Evolutionary conservation across 2,113 vertebrate species (phyloP).

Genomic region (Aspidoscelis tigris): DNA sequence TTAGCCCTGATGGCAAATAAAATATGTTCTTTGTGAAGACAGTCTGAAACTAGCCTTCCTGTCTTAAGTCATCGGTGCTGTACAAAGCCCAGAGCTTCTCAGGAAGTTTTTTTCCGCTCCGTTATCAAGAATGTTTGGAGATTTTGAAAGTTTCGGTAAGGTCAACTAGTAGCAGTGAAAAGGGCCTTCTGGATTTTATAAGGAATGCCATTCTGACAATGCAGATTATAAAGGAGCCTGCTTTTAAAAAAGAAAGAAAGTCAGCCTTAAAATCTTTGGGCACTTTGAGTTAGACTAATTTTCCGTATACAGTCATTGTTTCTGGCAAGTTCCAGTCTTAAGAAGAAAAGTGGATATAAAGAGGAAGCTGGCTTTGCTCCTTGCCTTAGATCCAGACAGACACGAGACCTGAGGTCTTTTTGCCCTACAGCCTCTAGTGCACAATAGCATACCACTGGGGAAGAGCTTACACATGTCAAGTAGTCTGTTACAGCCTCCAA

Average conservation of each 20-base stretch:
- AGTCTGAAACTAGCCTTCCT: fast-evolving
- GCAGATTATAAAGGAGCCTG: not conserved
- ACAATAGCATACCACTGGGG: too few relatives aligned
- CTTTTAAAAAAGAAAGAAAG: constrained; percentile 27
- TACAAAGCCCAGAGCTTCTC: not conserved
- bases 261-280: constrained; percentile 49
- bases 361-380: too few relatives aligned
- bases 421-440: too few relatives aligned
- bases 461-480: too few relatives aligned
- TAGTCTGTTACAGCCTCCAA: too few relatives aligned
- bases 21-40: not conserved
- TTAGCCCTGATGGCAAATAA: constrained; percentile 18
- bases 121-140: fast-evolving
- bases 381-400: too few relatives aligned
- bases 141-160: not conserved
- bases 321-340: too few relatives aligned
- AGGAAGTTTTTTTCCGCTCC: not conserved
- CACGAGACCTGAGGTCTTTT: too few relatives aligned
- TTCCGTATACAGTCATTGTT: not conserved
- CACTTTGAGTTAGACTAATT: constrained; percentile 38
- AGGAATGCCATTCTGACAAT: not conserved
- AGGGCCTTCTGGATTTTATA: constrained; percentile 1
- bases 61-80: fast-evolving
- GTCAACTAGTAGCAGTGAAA: not conserved
- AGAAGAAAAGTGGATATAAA: too few relatives aligned